Evolutionary conservation across 2,797 vertebrate genomes (phyloP).

Genomic region (Spheniscus humboldti): DNA sequence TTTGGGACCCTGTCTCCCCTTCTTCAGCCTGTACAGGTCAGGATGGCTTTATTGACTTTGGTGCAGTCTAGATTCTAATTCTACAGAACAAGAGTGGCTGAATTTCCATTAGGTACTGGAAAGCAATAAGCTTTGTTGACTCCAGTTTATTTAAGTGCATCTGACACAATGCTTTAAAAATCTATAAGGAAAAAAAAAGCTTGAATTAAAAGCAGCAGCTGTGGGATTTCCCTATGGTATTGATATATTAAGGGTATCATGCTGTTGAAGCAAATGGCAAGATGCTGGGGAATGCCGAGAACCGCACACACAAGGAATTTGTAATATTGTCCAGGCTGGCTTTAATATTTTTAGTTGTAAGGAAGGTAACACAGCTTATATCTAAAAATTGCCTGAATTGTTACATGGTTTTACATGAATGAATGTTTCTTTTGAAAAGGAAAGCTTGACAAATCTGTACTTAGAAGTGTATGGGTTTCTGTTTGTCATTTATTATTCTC

Average conservation of each 20-base stretch:
- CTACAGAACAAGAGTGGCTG: neutral
- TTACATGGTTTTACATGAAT: neutral
- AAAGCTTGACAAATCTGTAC: neutral
- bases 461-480: neutral
- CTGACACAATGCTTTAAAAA: neutral
- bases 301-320: neutral
- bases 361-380: neutral
- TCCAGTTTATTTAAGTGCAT: neutral
- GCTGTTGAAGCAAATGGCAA: neutral
- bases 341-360: neutral
- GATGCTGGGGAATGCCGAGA: neutral
- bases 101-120: neutral
- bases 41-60: neutral
- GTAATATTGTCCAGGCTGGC: neutral
- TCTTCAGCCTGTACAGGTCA: neutral
- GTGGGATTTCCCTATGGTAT: neutral
- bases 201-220: neutral
- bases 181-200: neutral
- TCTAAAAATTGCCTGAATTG: neutral
- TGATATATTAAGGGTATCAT: neutral
- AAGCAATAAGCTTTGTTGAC: neutral
- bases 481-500: neutral
- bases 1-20: neutral
- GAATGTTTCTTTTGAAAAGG: neutral
- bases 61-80: neutral